Conservation (phyloP, 2,113 vertebrate genomes). For the Peromyscus polionotus region DNA sequence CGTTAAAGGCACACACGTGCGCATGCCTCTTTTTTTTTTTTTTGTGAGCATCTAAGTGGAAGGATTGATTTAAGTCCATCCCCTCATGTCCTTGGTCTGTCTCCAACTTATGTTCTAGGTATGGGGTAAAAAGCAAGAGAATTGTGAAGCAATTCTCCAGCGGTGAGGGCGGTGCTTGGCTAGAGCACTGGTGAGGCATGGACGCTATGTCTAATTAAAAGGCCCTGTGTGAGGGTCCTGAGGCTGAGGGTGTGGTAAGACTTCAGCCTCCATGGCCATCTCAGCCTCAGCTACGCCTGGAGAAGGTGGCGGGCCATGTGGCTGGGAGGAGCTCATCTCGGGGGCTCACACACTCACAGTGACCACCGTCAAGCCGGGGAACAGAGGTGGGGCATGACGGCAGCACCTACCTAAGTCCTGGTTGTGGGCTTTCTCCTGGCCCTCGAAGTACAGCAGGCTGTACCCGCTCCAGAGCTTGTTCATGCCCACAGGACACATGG, state of each 20-base stretch:
- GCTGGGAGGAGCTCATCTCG: background rate
- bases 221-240: fast-evolving
- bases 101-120: background rate
- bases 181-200: fast-evolving
- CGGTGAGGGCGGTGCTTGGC: fast-evolving
- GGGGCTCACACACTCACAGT: fast-evolving
- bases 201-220: fast-evolving
- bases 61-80: background rate
- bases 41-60: background rate
- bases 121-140: background rate
- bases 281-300: background rate
- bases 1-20: background rate
- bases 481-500: conserved; percentile 98
- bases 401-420: conserved; percentile 95
- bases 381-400: fast-evolving
- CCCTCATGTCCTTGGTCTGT: fast-evolving
- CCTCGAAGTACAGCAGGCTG: conserved; percentile 97
- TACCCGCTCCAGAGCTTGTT: conserved; percentile 96
- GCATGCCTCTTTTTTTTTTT: fast-evolving
- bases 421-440: conserved; percentile 98
- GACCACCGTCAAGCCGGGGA: background rate
- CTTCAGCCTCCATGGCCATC: background rate
- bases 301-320: background rate
- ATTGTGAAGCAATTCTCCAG: too few relatives aligned
- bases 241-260: background rate